These are phyloP conservation scores for Oenanthe melanoleuca DNA, from an alignment of 2,113 vertebrate genomes.

Conservation along the genomic window DNA sequence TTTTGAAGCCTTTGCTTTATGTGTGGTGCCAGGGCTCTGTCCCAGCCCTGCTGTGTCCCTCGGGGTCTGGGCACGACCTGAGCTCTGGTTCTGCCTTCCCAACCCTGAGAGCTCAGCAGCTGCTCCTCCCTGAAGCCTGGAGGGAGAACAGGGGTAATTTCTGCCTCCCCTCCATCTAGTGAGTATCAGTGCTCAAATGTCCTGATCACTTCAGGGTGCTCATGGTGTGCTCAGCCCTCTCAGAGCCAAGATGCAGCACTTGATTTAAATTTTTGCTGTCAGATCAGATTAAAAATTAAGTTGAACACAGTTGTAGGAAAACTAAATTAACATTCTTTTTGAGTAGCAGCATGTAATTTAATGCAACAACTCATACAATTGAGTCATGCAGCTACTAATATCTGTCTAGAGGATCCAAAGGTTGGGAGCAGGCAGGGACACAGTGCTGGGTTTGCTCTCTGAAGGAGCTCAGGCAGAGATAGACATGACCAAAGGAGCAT, in stretches of 20 bases:
- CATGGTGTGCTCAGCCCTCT: conserved; percentile 43
- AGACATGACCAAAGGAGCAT: background rate
- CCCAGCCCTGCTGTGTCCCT: fast-evolving
- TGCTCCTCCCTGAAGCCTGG: conserved; percentile 15
- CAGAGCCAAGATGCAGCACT: conserved; percentile 60
- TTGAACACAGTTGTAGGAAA: conserved; percentile 73
- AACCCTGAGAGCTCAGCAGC: background rate
- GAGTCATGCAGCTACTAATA: conserved; percentile 31
- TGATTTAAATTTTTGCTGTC: conserved; percentile 78
- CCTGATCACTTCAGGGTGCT: conserved; percentile 27
- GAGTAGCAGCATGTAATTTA: conserved; percentile 75
- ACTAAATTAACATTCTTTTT: conserved; percentile 76
- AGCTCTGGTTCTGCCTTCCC: background rate
- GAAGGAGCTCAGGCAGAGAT: background rate
- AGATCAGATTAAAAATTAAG: conserved; percentile 80
- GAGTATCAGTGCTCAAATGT: conserved; percentile 53
- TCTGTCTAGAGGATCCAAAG: background rate
- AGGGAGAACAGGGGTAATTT: conserved; percentile 61
- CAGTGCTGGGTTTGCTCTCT: fast-evolving
- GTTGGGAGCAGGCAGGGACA: conserved; percentile 23
- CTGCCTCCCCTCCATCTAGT: conserved; percentile 42
- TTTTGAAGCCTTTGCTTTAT: background rate
- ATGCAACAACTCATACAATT: conserved; percentile 76
- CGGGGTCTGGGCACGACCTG: too few relatives aligned
- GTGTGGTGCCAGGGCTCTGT: background rate